Evolutionary conservation across 2,888 invertebrate species (phyloP).

Genomic region (Andrena dorsata): DNA sequence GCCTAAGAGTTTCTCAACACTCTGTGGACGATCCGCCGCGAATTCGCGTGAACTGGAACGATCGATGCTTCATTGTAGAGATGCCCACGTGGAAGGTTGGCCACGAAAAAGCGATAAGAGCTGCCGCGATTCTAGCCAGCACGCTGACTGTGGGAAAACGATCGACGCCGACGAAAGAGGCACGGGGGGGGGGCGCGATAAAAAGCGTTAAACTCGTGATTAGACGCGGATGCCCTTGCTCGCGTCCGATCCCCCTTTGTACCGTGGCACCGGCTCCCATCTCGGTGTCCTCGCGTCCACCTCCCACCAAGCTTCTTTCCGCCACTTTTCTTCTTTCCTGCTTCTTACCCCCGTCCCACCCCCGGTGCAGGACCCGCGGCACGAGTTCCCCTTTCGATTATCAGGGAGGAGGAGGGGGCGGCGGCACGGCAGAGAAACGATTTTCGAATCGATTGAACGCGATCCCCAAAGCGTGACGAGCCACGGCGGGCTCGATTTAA

Average conservation of each 20-base stretch:
- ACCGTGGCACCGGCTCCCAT: slow-evolving; percentile 32
- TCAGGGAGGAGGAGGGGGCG: slow-evolving; percentile 3
- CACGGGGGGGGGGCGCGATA: slow-evolving; percentile 75
- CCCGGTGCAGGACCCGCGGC: slow-evolving; percentile 22
- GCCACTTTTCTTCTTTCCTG: slow-evolving; percentile 25
- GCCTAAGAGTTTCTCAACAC: not conserved
- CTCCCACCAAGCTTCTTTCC: slow-evolving; percentile 38
- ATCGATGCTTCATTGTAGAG: slow-evolving; percentile 73
- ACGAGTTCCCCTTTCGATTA: slow-evolving; percentile 55
- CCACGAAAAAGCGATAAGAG: slow-evolving; percentile 71
- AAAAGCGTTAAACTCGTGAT: slow-evolving; percentile 84
- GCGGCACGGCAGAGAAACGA: slow-evolving; percentile 23
- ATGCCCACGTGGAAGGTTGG: slow-evolving; percentile 48
- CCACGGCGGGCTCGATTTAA: slow-evolving; percentile 37
- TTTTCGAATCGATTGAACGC: slow-evolving; percentile 23
- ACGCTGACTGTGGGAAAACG: slow-evolving; percentile 83
- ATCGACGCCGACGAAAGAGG: slow-evolving; percentile 76
- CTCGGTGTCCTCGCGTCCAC: slow-evolving; percentile 25
- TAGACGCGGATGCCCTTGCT: slow-evolving; percentile 82
- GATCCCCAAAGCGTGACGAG: slow-evolving; percentile 50
- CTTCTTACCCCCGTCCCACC: not conserved
- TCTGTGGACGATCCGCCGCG: slow-evolving; percentile 75
- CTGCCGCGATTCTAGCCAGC: slow-evolving; percentile 53
- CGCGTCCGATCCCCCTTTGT: slow-evolving; percentile 63
- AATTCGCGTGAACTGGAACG: slow-evolving; percentile 82